A percentile compares a stretch with the other conserved stretches of the same genome.
Evolutionary conservation across 2,888 invertebrate species (phyloP).

Genomic region (Apotomis betuletana): DNA sequence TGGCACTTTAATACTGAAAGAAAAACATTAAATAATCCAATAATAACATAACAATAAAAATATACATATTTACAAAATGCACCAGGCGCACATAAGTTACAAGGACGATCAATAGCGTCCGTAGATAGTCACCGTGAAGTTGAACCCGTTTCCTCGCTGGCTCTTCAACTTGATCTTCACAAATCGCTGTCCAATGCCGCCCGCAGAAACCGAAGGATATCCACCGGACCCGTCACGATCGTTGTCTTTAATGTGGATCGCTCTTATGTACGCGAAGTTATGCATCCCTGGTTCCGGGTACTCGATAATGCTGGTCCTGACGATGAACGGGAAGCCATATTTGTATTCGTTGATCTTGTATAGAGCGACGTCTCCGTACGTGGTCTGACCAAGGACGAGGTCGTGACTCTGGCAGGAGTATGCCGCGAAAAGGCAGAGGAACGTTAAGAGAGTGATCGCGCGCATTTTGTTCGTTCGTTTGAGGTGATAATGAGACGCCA

Average conservation of each 20-base stretch:
- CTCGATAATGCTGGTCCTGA: slow-evolving; percentile 64
- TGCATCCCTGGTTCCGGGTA: slow-evolving; percentile 67
- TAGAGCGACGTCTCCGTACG: slow-evolving; percentile 69
- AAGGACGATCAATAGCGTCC: slow-evolving; percentile 63
- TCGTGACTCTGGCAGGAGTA: slow-evolving; percentile 69
- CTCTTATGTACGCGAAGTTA: slow-evolving; percentile 68
- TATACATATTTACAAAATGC: slow-evolving; percentile 40
- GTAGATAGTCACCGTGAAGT: slow-evolving; percentile 75
- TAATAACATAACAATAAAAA: neutral
- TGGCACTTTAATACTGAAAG: slow-evolving; percentile 28
- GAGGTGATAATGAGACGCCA: slow-evolving; percentile 58
- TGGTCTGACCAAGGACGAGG: slow-evolving; percentile 62
- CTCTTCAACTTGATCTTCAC: slow-evolving; percentile 75
- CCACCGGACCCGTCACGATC: slow-evolving; percentile 67
- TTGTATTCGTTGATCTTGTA: slow-evolving; percentile 67
- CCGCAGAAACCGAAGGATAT: slow-evolving; percentile 66
- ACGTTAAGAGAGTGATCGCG: slow-evolving; percentile 52
- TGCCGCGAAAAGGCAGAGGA: slow-evolving; percentile 60
- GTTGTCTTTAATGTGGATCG: slow-evolving; percentile 70
- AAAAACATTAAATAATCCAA: neutral
- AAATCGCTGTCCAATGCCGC: slow-evolving; percentile 74
- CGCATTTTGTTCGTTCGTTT: slow-evolving; percentile 74
- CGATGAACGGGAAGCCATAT: slow-evolving; percentile 71
- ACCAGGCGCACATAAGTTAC: slow-evolving; percentile 46
- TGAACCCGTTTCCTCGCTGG: slow-evolving; percentile 68